phyloP scores from a whole-genome alignment of 2,888 invertebrate genomes.

The Protophormia terraenovae region DNA sequence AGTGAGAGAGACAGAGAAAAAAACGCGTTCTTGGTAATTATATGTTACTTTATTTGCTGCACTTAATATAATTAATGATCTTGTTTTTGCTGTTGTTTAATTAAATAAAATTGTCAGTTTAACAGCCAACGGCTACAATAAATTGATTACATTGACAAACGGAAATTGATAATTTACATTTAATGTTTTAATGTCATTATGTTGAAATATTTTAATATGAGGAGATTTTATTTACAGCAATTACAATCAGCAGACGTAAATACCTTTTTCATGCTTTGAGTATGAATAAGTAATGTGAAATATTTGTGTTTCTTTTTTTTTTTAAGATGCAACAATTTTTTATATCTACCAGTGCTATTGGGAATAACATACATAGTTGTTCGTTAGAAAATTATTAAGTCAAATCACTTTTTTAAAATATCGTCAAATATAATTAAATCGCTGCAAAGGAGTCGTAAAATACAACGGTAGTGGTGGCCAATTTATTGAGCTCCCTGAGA shows the following conservation, averaged over 20 bases:
- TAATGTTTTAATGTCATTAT: constrained; percentile 60
- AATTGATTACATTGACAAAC: constrained; percentile 68
- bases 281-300: not conserved
- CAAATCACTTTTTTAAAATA: too few species aligned
- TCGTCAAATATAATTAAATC: too few species aligned
- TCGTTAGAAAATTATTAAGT: too few species aligned
- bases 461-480: too few species aligned
- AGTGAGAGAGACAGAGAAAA: not conserved
- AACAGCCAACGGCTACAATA: constrained; percentile 66
- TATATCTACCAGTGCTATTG: too few species aligned
- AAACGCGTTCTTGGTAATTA: constrained; percentile 57
- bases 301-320: not conserved
- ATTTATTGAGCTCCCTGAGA: too few species aligned
- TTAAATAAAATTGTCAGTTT: constrained; percentile 68
- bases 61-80: constrained; percentile 66
- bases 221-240: constrained; percentile 37
- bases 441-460: too few species aligned
- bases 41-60: constrained; percentile 61
- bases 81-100: constrained; percentile 68
- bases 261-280: not conserved
- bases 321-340: not conserved
- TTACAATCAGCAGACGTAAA: not conserved
- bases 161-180: constrained; percentile 68
- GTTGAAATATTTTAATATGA: constrained; percentile 41
- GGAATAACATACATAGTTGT: too few species aligned